phyloP scores from a whole-genome alignment of 2,888 invertebrate species.

The Cerastis leucographa region DNA sequence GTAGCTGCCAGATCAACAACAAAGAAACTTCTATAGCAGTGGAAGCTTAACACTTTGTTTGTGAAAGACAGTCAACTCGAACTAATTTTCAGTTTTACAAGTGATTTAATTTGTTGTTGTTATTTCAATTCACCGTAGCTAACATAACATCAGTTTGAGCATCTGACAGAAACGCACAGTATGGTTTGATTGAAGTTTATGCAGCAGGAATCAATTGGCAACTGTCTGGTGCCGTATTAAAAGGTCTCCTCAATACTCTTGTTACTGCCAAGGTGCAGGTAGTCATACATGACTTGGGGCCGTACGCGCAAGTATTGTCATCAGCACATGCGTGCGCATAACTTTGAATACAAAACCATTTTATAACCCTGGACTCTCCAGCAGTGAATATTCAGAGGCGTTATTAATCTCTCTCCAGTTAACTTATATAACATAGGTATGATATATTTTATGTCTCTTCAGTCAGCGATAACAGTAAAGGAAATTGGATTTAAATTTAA shows the following conservation, averaged over 20 bases:
- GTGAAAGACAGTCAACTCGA: background rate
- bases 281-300: background rate
- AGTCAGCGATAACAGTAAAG: background rate
- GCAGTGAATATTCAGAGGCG: conserved; percentile 1
- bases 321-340: background rate
- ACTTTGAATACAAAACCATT: background rate
- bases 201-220: background rate
- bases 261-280: background rate
- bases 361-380: background rate
- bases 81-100: background rate
- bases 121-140: background rate
- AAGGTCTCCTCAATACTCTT: background rate
- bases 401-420: background rate
- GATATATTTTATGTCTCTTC: background rate
- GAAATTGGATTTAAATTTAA: background rate
- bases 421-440: background rate
- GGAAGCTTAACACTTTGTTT: background rate
- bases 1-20: background rate
- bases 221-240: background rate
- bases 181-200: background rate
- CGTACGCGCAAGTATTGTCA: background rate
- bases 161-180: background rate
- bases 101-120: background rate
- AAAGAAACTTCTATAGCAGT: background rate
- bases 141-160: too few species aligned